These are phyloP conservation scores for Ptychadena robeensis DNA, from an alignment of 2,797 vertebrate genomes.

Conservation along the genomic window DNA sequence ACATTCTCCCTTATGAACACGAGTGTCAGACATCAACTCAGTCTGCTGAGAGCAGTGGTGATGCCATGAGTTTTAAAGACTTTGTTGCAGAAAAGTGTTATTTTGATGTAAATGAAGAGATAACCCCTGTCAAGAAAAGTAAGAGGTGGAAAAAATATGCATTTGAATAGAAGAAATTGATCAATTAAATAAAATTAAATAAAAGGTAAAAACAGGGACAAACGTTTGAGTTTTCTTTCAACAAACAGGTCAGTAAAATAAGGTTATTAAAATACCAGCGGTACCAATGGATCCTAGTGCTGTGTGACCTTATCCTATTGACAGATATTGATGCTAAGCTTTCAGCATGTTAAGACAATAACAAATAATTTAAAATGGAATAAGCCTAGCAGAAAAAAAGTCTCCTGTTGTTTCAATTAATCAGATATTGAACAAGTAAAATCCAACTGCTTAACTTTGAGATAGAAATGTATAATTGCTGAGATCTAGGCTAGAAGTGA, in stretches of 20 bases:
- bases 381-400: conserved; percentile 21
- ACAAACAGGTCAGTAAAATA: conserved; percentile 23
- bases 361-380: conserved; percentile 18
- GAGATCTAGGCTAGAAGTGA: neutral
- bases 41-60: too few species aligned
- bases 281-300: conserved; percentile 17
- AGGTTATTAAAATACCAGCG: conserved; percentile 29
- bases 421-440: conserved; percentile 33
- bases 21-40: too few species aligned
- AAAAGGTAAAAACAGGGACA: too few species aligned
- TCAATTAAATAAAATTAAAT: neutral
- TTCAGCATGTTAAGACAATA: conserved; percentile 44
- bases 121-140: too few species aligned
- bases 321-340: conserved; percentile 55
- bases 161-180: neutral
- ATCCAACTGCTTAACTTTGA: neutral
- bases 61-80: too few species aligned
- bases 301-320: conserved; percentile 47
- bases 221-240: too few species aligned
- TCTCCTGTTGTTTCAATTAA: conserved; percentile 37
- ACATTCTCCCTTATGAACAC: too few species aligned
- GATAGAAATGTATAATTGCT: neutral
- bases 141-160: neutral
- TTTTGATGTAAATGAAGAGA: too few species aligned
- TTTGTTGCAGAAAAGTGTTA: too few species aligned